Base-by-base conservation (phyloP, 2,113 vertebrate species). In the Taxidea taxus region DNA sequence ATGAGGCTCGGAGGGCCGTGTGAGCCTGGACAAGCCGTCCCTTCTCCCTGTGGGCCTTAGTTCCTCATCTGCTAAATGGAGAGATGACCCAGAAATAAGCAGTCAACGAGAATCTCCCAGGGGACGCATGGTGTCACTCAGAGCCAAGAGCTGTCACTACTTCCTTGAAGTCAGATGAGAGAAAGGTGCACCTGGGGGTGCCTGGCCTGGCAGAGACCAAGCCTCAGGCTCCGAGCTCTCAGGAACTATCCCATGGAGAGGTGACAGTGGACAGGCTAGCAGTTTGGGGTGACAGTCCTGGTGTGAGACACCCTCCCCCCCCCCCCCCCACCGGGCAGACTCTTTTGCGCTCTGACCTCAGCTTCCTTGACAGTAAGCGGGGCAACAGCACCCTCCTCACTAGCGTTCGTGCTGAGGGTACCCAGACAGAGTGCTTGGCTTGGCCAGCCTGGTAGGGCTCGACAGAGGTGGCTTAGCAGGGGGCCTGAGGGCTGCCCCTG, bases 351-450 rank as follows among this genome's bases (percentile, higher is more conserved):
- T 58, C 29, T n/a, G 86, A 51, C 66, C 15, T 62, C 39, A 29
- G 72, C 31, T 39, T 62, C 20, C 42, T n/a, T 5, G 1, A 3
- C 47, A 31, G 70, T 23, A 20, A 51, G 21, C 18, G 37, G 78
- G 44, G 54, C 47, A n/a, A n/a, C 4, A 31, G 31, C 1, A 2
- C 0, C 2, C 0, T 3, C 23, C 31, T 91, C 6, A 18, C 29
- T 27, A 6, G 44, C 7, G 3, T 9, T 23, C 9, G 1, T 37
- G 42, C 9, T 1, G 10, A 78, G n/a, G 68, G 70, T 47, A 23
- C 14, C 25, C 5, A 66, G 64, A 75, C 27, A 1, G 42, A 27
- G 51, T 27, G 13, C 83, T 34, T 34, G 70, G 27, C 3, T 0
- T 12, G 91, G 6, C 14, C 3, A 25, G 29, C 42, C 39, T 72